These are phyloP conservation scores for Lithophane ornitopus DNA, from an alignment of 2,888 invertebrate genomes.

Conservation along the genomic window DNA sequence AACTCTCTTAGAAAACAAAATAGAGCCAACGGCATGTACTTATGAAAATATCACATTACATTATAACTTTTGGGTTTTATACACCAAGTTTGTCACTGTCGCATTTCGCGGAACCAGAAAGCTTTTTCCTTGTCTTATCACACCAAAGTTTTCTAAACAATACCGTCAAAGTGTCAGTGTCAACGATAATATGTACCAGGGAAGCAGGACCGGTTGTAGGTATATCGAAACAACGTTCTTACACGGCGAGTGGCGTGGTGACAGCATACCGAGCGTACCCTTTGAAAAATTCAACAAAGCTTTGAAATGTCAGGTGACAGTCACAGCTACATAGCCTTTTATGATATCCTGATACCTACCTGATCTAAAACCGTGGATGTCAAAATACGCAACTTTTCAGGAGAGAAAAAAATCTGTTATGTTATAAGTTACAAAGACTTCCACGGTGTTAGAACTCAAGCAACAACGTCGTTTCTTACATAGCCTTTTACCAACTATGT, in stretches of 20 bases:
- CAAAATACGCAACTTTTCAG: too few relatives aligned
- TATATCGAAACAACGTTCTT: conserved; percentile 10
- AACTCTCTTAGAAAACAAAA: not conserved
- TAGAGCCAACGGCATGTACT: not conserved
- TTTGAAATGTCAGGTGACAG: conserved; percentile 26
- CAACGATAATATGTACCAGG: conserved; percentile 29
- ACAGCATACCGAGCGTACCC: not conserved
- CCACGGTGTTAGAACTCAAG: too few relatives aligned
- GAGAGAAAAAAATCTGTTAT: too few relatives aligned
- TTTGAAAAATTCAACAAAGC: conserved; percentile 51
- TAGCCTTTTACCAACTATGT: too few relatives aligned
- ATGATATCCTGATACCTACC: conserved; percentile 34
- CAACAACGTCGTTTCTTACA: too few relatives aligned
- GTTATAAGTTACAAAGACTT: too few relatives aligned
- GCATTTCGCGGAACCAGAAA: not conserved
- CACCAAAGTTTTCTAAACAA: conserved; percentile 32
- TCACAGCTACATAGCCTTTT: conserved; percentile 11
- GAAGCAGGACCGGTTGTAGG: conserved; percentile 17
- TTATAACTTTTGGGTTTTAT: conserved; percentile 12
- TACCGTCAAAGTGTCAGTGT: conserved; percentile 39
- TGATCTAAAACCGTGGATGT: too few relatives aligned
- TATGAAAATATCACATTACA: not conserved
- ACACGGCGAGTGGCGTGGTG: not conserved
- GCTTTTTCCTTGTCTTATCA: not conserved
- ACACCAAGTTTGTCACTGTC: not conserved